Percentiles rank a stretch among this genome's conserved stretches.
Conservation (phyloP, 2,888 invertebrate genomes). For the Hymenopus coronatus region DNA sequence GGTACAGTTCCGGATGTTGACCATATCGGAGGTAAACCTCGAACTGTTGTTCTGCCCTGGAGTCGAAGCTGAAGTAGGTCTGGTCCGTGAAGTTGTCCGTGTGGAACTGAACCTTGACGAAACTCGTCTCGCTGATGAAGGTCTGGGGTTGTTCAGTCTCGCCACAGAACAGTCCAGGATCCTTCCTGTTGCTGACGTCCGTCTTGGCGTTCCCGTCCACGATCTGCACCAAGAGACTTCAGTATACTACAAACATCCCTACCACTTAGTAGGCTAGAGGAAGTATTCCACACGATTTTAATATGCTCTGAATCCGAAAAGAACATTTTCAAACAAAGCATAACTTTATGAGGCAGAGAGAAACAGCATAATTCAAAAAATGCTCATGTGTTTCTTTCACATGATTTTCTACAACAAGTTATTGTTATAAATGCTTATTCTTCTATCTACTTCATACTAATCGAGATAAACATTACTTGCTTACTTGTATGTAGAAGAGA, state of each 20-base stretch:
- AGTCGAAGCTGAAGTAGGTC: slow-evolving; percentile 82
- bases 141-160: slow-evolving; percentile 92
- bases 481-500: too few species aligned
- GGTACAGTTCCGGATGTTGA: slow-evolving; percentile 91
- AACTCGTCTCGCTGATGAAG: slow-evolving; percentile 91
- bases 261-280: background rate
- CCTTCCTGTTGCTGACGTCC: slow-evolving; percentile 81
- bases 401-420: too few species aligned
- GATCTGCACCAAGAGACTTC: slow-evolving; percentile 60
- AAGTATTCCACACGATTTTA: background rate
- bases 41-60: slow-evolving; percentile 85
- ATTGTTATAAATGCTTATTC: too few species aligned
- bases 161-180: slow-evolving; percentile 88
- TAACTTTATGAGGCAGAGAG: too few species aligned
- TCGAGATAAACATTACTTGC: too few species aligned
- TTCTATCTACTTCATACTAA: too few species aligned
- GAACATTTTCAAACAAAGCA: too few species aligned
- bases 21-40: slow-evolving; percentile 88
- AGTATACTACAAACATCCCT: background rate
- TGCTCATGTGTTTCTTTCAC: too few species aligned
- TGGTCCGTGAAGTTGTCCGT: slow-evolving; percentile 92
- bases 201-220: slow-evolving; percentile 89
- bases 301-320: too few species aligned
- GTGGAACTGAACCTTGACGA: slow-evolving; percentile 87
- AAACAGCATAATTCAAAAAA: too few species aligned